Percentiles rank a stretch among this genome's conserved stretches.
phyloP scores from a whole-genome alignment of 1,140 invertebrate species.

The Cheumatopsyche charites region DNA sequence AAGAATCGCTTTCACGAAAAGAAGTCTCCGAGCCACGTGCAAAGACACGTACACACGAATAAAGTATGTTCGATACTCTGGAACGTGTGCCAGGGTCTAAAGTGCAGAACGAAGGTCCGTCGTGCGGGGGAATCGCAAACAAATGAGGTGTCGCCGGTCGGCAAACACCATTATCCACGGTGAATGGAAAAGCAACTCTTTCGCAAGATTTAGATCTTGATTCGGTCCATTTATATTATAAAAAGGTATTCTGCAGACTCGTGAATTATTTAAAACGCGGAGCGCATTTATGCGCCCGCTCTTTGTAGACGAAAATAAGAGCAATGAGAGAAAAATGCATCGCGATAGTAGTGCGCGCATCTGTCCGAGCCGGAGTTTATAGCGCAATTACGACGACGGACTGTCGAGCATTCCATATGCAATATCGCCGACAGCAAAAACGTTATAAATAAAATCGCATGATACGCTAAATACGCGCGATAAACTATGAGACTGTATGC shows the following conservation, averaged over 20 bases:
- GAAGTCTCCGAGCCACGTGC: neutral
- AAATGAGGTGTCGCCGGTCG: neutral
- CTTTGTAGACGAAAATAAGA: constrained; percentile 19
- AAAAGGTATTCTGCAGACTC: neutral
- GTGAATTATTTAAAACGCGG: constrained; percentile 34
- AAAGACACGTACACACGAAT: neutral
- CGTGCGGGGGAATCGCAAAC: constrained; percentile 13
- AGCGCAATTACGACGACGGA: constrained; percentile 38
- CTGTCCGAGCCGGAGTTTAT: constrained; percentile 34
- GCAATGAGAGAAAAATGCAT: constrained; percentile 14
- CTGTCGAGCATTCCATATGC: constrained; percentile 38
- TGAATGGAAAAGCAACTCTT: constrained; percentile 1
- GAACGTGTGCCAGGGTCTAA: neutral
- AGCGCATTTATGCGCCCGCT: neutral
- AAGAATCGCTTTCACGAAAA: too few relatives aligned
- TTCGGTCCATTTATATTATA: too few relatives aligned
- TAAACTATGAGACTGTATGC: too few relatives aligned
- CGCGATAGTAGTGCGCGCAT: constrained; percentile 25
- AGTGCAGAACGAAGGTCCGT: constrained; percentile 1
- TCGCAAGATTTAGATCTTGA: neutral
- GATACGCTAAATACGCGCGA: neutral
- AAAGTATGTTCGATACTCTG: too few relatives aligned
- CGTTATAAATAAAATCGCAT: neutral
- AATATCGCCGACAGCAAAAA: constrained; percentile 21
- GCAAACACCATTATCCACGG: constrained; percentile 1